These are phyloP conservation scores for Paracanthobrama guichenoti DNA, from an alignment of 2,113 vertebrate species.

Conservation along the genomic window DNA sequence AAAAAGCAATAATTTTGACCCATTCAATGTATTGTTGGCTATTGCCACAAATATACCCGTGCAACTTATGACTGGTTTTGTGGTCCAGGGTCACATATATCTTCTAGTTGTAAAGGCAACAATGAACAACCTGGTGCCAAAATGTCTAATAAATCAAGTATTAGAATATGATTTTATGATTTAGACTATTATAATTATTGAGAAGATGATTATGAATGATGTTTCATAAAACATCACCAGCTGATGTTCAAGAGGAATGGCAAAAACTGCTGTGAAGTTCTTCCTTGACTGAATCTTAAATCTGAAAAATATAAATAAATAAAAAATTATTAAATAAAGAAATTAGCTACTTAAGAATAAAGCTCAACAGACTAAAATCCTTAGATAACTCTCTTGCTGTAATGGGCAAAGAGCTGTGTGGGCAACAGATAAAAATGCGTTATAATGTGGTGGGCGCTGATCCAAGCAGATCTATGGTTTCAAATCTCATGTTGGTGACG, in stretches of 20 bases:
- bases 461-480: slow-evolving; percentile 27
- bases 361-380: neutral
- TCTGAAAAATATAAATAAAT: slow-evolving; percentile 65
- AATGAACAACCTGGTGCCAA: neutral
- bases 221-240: slow-evolving; percentile 75
- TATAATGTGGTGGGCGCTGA: slow-evolving; percentile 19
- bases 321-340: neutral
- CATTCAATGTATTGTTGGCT: no score
- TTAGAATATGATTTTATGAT: neutral
- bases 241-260: slow-evolving; percentile 67
- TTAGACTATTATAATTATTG: neutral
- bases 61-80: no score
- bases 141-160: neutral
- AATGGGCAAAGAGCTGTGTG: neutral
- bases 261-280: slow-evolving; percentile 60
- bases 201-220: slow-evolving; percentile 4
- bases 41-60: no score
- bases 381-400: neutral
- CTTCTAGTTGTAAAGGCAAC: neutral
- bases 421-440: slow-evolving; percentile 30
- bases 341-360: neutral
- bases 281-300: slow-evolving; percentile 74
- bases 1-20: no score
- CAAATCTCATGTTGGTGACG: slow-evolving; percentile 29
- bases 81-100: neutral